Base-by-base conservation (phyloP, 2,113 vertebrate genomes). In the Entelurus aequoreus region DNA sequence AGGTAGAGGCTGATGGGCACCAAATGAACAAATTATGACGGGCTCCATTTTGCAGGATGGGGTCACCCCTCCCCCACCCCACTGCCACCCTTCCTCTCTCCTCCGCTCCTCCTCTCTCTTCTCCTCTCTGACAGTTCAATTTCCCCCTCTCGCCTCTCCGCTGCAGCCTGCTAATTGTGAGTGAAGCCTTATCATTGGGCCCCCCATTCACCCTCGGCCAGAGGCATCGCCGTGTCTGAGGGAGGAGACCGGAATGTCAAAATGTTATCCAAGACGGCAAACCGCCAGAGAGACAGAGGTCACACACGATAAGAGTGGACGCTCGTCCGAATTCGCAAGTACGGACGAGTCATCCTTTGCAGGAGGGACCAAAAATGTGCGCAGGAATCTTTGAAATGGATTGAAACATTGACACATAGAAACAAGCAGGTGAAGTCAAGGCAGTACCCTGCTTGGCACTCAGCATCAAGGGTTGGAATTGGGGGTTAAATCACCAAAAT, bases 21-120 rank as follows among this genome's bases (percentile, higher is more conserved):
- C 95, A 97, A 97, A 97, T 97, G 95, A 97, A 97, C 94, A 96
- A 97, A 96, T 97, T 96, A 97, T 97, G 95, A 97, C 94, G 94
- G 94, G 92, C 94, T 94, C 94, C 92, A 96, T 94, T 97, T 94
- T 95, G 93, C 92, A 90, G 93, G 94, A 97, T 96, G 93, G 87
- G 86, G 87, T 87, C 85, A 82, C 77, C 76, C 81, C 68, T 76
- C 62, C 72, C 35, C 19, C 59, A 28, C 47, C 37, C 54, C 72
- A 54, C 69, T 48, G 58, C 64, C 77, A 67, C 92, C 93, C 92
- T 93, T 90, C 89, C 90, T 91, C 93, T 91, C 94, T 92, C 74
- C 76, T 77, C 73, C 75, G 64, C 79, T 77, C 81, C 81, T 82
- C 82, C 79, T 82, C 84, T 85, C 87, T 78, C 69, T 75, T 85